phyloP scores from a whole-genome alignment of 2,113 vertebrate species.

The Phylloscopus whistleri region DNA sequence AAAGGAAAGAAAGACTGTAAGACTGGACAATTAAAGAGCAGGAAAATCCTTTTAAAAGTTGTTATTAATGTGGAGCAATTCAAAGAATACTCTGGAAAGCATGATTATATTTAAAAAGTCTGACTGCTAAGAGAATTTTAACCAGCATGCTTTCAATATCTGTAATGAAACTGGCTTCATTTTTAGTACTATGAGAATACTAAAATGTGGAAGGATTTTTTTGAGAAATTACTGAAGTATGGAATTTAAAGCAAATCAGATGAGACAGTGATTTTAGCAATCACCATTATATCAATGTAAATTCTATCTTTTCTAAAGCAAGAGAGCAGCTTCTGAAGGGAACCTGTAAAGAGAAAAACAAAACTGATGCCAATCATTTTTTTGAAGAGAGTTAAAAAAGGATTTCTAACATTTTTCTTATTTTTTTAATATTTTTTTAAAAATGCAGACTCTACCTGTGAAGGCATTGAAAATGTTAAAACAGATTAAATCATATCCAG shows the following conservation, averaged over 20 bases:
- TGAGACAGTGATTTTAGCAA: background rate
- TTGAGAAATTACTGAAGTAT: background rate
- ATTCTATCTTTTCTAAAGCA: background rate
- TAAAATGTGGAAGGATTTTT: background rate
- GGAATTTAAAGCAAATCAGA: background rate
- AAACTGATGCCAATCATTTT: background rate
- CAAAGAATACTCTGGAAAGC: background rate
- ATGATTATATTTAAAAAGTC: background rate
- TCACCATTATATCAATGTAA: background rate
- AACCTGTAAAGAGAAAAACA: background rate
- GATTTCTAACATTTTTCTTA: background rate
- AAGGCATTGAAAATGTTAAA: background rate
- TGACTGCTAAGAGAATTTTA: constrained; percentile 13
- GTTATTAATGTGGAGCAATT: constrained; percentile 24
- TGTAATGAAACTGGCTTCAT: background rate
- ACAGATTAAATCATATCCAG: background rate
- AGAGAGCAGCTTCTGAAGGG: background rate
- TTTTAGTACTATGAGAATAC: background rate
- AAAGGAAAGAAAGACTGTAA: constrained; percentile 37
- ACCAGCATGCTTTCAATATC: background rate
- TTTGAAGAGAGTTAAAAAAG: background rate
- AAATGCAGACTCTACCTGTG: background rate
- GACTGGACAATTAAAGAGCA: constrained; percentile 20
- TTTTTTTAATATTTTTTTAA: background rate
- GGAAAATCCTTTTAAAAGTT: constrained; percentile 37